Evolutionary conservation across 2,797 vertebrate species (phyloP), one percentile per base, ranked within the genome.

Genomic region (Characodon lateralis): DNA sequence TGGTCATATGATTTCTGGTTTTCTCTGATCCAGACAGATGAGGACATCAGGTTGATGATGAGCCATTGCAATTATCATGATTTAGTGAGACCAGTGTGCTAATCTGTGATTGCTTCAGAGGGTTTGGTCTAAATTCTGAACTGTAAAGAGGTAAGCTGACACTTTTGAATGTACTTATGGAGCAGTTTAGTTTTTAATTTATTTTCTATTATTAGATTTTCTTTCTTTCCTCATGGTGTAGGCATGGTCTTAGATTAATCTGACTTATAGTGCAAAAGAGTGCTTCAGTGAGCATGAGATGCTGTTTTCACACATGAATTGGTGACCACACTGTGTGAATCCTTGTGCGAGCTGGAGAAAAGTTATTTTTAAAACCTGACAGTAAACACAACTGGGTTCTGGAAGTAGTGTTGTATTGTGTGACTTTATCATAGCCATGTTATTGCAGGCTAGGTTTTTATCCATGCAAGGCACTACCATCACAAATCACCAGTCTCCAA

Each of bases 201-300:
- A n/a, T 66, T 24, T 41, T 24, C 43, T 6, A 66, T 65, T 65
- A 10, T 66, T 35, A 65, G 18, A 35, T 39, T 65, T 65, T 65
- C 61, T 65, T 63, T 65, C 61, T 65, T 39, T 65, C 31, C 20
- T 65, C 35, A 22, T 24, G 35, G 35, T 41, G 63, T 12, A 41
- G 35, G 35, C 9, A 66, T 12, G 18, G 18, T 66, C 20, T 41
- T 41, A 24, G 39, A 66, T 16, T 41, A 20, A 24, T 66, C 35
- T 63, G 35, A 6, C 35, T 66, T 35, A 41, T 24, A 12, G 35
- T 12, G 63, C 35, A 41, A 41, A 22, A 66, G 8, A 66, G 35
- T 66, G 63, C 63, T 41, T 66, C 63, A 66, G 63, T 66, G 63
- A 66, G 63, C 63, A 66, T 66, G n/a, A n/a, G 24, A 28, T 78